Conservation (phyloP, 2,888 invertebrate species). For the Vesta saturnalis region DNA sequence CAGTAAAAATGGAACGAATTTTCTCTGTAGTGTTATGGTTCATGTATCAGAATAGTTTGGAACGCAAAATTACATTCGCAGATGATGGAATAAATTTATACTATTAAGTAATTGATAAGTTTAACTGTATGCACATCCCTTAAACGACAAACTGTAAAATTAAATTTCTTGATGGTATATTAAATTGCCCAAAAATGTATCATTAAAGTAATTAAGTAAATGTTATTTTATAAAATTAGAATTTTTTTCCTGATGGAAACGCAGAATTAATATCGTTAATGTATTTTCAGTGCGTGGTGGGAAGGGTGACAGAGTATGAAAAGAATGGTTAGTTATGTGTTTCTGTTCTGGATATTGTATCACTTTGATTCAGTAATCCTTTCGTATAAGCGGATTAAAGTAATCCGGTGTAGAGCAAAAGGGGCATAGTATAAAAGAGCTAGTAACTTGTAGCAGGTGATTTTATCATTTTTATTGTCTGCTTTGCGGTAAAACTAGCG, state of each 20-base stretch:
- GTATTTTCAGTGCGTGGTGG: neutral
- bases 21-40: too few species aligned
- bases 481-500: slow-evolving; percentile 44
- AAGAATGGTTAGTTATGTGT: neutral
- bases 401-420: slow-evolving; percentile 38
- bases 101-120: too few species aligned
- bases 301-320: neutral
- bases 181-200: neutral
- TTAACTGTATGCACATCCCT: too few species aligned
- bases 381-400: slow-evolving; percentile 41
- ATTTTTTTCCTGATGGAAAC: too few species aligned
- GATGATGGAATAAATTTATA: too few species aligned
- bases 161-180: too few species aligned
- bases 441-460: slow-evolving; percentile 43
- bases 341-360: neutral
- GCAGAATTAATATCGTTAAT: too few species aligned
- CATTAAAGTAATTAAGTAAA: neutral
- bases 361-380: slow-evolving; percentile 25
- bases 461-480: slow-evolving; percentile 50
- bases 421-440: slow-evolving; percentile 35
- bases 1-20: too few species aligned
- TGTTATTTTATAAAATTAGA: neutral
- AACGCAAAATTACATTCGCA: too few species aligned
- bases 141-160: too few species aligned
- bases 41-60: too few species aligned